Evolutionary conservation across 2,113 vertebrate species (phyloP), one percentile per base, ranked within the genome.

Genomic region (Poeciliopsis prolifica): DNA sequence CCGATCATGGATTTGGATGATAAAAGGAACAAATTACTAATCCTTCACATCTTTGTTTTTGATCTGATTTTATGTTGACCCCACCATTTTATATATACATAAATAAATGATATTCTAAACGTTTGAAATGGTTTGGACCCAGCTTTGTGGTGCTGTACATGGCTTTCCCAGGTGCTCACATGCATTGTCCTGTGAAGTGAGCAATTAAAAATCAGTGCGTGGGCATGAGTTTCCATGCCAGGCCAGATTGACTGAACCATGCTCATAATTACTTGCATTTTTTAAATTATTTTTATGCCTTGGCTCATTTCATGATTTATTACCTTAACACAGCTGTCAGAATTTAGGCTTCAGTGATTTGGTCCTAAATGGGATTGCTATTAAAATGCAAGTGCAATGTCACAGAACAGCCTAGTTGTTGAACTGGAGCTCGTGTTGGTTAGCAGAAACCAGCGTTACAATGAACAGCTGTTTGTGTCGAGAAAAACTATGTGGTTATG

Each of bases 301-400:
- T 75, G 70, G 28, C 40, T 68, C 60, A 65, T 79, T 79, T 81
- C 77, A 84, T 87, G 84, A 92, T 92, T 88, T 90, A 92, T 86
- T 90, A 73, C 83, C 79, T 64, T 29, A 76, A 68, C 76, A 77
- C 85, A 89, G 89, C 85, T 89, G 89, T 88, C 88, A 80, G 77
- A 79, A 71, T 64, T 66, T 75, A 5, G 63, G 72, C 82, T 69
- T 35, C 81, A 74, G 68, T 90, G 86, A 88, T 85, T 86, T 82
- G 81, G 61, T 77, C 44, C 79, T 85, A 80, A 92, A 84, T 68
- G 42, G 54, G 63, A 89, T 88, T 82, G 82, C 76, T 84, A 86
- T 84, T 87, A 86, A 90, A 88, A 89, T 78, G 71, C 71, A 54
- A 71, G 69, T 33, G 60, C 40, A 75, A 64, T n/a, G 74, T 51